Evolutionary conservation across 2,113 vertebrate species (phyloP).

Genomic region (Ovis aries): ARS-UI_Ramb_v3.0 NC_056071.1:23267001-23267500

Average conservation of each 20-base stretch:
- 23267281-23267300: background rate
- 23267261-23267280: background rate
- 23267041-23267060: background rate
- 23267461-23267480: background rate
- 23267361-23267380: background rate
- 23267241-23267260: background rate
- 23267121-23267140: background rate
- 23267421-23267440: background rate
- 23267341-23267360: background rate
- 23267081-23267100: background rate
- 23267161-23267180: background rate
- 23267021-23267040: conserved; percentile 50
- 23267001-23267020: conserved; percentile 68
- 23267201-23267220: background rate
- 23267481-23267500: fast-evolving
- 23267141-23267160: background rate
- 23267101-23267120: background rate
- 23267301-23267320: background rate
- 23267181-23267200: background rate
- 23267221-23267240: too few species aligned
- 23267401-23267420: background rate
- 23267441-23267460: background rate
- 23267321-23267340: background rate
- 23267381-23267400: background rate
- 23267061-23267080: background rate